phyloP scores from a whole-genome alignment of 30 jellyfish, hydroid and myxozoan genomes.

The Mastigias papua region DNA sequence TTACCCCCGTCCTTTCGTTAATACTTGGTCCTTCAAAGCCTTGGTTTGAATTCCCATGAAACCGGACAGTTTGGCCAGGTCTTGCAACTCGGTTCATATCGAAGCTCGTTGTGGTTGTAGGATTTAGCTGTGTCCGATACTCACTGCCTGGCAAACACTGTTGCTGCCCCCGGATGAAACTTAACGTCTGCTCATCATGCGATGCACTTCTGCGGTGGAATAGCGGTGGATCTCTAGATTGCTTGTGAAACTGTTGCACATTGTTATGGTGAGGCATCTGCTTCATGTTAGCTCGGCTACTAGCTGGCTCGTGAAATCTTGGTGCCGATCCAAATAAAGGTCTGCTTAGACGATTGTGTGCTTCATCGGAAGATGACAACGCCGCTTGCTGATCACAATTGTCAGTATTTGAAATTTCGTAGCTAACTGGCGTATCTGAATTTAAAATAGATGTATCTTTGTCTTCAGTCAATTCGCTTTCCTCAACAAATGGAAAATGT shows the following conservation, averaged over 20 bases:
- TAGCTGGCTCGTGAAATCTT: constrained; percentile 12
- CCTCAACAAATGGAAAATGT: constrained; percentile 9
- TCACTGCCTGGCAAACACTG: not conserved
- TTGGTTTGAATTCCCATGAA: constrained; percentile 7
- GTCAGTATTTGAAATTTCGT: constrained; percentile 3
- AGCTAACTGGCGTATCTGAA: not conserved
- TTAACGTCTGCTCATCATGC: constrained; percentile 57
- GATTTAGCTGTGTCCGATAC: constrained; percentile 29
- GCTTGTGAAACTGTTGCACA: not conserved
- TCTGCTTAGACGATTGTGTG: constrained; percentile 5
- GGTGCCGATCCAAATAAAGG: constrained; percentile 79
- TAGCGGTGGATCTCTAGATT: not conserved
- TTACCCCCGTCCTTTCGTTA: not conserved
- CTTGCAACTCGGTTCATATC: constrained; percentile 9
- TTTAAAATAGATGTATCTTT: not conserved
- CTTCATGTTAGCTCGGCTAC: constrained; percentile 30
- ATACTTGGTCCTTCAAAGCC: not conserved
- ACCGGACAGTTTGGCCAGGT: constrained; percentile 34
- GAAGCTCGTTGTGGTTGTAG: not conserved
- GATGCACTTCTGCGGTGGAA: constrained; percentile 54
- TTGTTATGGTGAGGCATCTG: constrained; percentile 21
- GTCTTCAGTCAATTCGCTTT: not conserved
- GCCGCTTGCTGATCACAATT: not conserved
- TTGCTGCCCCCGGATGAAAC: constrained; percentile 36
- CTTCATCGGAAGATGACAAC: not conserved